These are phyloP conservation scores for Eustalomyia histrio DNA, from an alignment of 2,888 invertebrate genomes.

Conservation along the genomic window DNA sequence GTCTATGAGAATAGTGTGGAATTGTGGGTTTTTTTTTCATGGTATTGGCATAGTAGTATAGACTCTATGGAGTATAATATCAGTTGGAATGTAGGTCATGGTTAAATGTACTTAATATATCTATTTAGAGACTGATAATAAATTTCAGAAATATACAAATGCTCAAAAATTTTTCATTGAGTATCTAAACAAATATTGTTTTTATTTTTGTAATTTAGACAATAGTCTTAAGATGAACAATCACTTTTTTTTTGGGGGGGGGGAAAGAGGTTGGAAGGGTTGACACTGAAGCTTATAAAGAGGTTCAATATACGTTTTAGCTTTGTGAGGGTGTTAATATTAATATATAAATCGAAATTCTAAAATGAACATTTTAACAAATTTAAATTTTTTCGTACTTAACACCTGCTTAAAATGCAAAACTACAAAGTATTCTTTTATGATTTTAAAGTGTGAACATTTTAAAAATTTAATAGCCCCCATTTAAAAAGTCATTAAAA, in stretches of 20 bases:
- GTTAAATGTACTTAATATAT: conserved; percentile 62
- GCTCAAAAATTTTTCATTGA: not conserved
- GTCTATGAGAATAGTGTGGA: not conserved
- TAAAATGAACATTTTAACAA: not conserved
- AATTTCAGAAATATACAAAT: conserved; percentile 1
- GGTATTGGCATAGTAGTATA: not conserved
- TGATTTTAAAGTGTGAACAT: not conserved
- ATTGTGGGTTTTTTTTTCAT: not conserved
- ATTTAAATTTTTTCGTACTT: not conserved
- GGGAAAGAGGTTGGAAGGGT: not conserved
- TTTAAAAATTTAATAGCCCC: not conserved
- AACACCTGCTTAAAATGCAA: not conserved
- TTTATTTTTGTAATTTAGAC: not conserved
- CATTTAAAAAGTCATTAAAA: not conserved
- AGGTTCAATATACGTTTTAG: not conserved
- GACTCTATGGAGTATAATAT: not conserved
- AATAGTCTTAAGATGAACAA: conserved; percentile 1
- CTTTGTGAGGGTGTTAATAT: not conserved
- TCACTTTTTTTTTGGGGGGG: not conserved
- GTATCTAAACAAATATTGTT: not conserved
- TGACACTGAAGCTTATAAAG: not conserved
- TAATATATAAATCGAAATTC: not conserved
- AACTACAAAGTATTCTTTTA: not conserved
- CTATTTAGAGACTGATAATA: not conserved
- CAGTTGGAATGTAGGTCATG: conserved; percentile 59